phyloP scores from a whole-genome alignment of 2,888 invertebrate species.

The Diplolepis rosae region DNA sequence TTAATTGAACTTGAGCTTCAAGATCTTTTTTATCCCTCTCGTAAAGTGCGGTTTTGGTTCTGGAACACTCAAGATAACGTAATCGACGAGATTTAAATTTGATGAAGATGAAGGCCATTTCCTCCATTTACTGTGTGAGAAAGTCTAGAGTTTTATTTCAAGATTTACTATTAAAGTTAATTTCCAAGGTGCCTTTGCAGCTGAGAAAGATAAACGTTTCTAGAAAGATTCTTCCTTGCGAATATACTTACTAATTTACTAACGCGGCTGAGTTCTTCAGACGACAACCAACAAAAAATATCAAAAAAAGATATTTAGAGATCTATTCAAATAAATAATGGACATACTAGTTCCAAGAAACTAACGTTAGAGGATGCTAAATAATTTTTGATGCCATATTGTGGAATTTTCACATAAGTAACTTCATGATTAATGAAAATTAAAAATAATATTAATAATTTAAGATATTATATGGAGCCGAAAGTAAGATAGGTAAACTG shows the following conservation, averaged over 20 bases:
- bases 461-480: no score
- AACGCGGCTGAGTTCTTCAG: background rate
- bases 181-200: background rate
- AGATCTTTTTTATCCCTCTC: background rate
- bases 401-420: no score
- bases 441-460: no score
- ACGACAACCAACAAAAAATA: background rate
- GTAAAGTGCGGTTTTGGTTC: background rate
- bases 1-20: background rate
- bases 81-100: background rate
- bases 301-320: background rate
- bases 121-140: background rate
- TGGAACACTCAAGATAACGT: background rate
- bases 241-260: slow-evolving; percentile 4
- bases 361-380: no score
- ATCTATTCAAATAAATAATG: background rate
- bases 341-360: no score
- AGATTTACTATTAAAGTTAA: background rate
- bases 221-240: background rate
- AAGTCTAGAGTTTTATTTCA: background rate
- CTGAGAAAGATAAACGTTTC: background rate
- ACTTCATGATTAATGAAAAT: no score
- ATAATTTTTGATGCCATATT: no score
- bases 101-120: background rate
- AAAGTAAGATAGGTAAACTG: background rate